phyloP scores from a whole-genome alignment of 2,888 invertebrate genomes.

The Hypsopygia costalis region DNA sequence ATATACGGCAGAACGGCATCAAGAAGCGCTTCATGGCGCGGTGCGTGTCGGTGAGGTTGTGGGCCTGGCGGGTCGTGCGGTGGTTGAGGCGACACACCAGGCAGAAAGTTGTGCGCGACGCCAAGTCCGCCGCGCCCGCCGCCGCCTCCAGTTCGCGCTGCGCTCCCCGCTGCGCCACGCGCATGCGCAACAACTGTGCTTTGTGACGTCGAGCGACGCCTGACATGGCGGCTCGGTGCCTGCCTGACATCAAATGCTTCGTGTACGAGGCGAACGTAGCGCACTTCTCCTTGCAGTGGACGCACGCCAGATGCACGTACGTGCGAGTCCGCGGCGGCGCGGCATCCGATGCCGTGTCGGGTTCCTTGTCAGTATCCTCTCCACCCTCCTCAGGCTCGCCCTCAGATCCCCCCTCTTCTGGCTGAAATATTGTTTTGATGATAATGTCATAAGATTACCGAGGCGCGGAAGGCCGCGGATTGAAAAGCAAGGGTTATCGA shows the following conservation, averaged over 20 bases:
- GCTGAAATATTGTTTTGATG: conserved; percentile 21
- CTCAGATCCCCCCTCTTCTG: conserved; percentile 62
- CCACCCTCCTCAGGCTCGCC: conserved; percentile 70
- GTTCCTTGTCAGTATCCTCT: conserved; percentile 78
- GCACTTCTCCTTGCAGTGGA: conserved; percentile 88
- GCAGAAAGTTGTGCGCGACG: conserved; percentile 84
- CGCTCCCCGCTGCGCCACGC: conserved; percentile 88
- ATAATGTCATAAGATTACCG: too few species aligned
- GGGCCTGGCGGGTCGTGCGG: conserved; percentile 87
- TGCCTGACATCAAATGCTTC: conserved; percentile 85
- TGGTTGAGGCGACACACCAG: conserved; percentile 88
- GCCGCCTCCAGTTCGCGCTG: conserved; percentile 89
- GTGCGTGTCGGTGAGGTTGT: conserved; percentile 89
- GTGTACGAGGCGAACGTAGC: conserved; percentile 88
- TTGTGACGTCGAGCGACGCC: conserved; percentile 87
- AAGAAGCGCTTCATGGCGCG: conserved; percentile 92
- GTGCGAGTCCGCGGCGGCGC: conserved; percentile 73
- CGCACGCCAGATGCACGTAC: conserved; percentile 87
- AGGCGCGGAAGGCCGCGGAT: too few species aligned
- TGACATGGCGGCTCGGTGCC: conserved; percentile 87
- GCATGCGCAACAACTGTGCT: conserved; percentile 87
- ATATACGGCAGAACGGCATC: conserved; percentile 90
- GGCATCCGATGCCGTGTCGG: conserved; percentile 70
- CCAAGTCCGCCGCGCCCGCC: conserved; percentile 81
- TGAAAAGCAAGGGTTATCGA: too few species aligned